Evolutionary conservation across 2,797 vertebrate species (phyloP).

Genomic region (Spheniscus humboldti): DNA sequence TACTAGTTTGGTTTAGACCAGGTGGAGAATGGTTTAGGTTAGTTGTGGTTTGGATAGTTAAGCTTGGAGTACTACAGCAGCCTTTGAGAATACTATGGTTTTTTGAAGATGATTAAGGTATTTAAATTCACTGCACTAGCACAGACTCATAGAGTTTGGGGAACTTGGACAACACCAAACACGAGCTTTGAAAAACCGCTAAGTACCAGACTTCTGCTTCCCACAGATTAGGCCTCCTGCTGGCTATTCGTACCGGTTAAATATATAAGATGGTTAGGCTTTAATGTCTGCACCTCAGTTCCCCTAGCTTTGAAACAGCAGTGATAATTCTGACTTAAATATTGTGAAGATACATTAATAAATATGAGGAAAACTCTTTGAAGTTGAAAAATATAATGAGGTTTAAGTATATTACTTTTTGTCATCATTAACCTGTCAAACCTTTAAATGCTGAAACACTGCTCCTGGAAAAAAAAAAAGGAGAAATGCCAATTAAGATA

Average conservation of each 20-base stretch:
- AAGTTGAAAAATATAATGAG: constrained; percentile 53
- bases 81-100: neutral
- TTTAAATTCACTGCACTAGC: neutral
- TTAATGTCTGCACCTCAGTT: constrained; percentile 1
- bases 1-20: neutral
- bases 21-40: neutral
- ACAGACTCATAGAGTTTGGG: neutral
- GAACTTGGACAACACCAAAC: neutral
- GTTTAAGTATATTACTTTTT: constrained; percentile 45
- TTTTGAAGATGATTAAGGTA: neutral
- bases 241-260: constrained; percentile 1
- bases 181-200: neutral
- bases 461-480: neutral
- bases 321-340: constrained; percentile 42
- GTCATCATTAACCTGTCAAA: constrained; percentile 50
- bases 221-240: neutral
- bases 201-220: neutral
- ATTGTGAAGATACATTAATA: constrained; percentile 55
- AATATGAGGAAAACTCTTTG: constrained; percentile 56
- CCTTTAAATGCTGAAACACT: constrained; percentile 16
- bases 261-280: neutral
- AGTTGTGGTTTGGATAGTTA: neutral
- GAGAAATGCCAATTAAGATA: neutral
- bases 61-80: neutral
- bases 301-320: constrained; percentile 10